These are phyloP conservation scores for Masnerella sp. DNA, from an alignment of 2,888 invertebrate species.

Conservation along the genomic window DNA sequence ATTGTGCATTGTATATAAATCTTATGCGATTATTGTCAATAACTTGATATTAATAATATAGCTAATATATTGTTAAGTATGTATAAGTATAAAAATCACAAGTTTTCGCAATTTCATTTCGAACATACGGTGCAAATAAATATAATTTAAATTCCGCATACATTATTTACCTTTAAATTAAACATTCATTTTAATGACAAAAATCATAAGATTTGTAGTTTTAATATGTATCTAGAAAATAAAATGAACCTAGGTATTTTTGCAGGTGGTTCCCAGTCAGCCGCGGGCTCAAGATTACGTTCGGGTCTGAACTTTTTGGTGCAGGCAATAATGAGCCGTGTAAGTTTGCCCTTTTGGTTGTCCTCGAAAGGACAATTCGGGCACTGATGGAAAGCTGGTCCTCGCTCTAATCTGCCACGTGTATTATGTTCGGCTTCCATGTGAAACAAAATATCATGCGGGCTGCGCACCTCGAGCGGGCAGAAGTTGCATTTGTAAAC, in stretches of 20 bases:
- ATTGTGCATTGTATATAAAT: too few relatives aligned
- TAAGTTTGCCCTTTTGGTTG: constrained; percentile 93
- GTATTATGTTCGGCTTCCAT: constrained; percentile 94
- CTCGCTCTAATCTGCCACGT: constrained; percentile 89
- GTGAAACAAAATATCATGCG: constrained; percentile 92
- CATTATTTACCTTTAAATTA: too few relatives aligned
- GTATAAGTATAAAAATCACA: too few relatives aligned
- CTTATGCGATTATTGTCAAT: too few relatives aligned
- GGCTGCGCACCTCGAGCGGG: constrained; percentile 87
- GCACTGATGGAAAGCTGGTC: constrained; percentile 93
- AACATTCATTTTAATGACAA: too few relatives aligned
- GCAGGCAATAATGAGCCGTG: constrained; percentile 92
- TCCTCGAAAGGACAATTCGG: constrained; percentile 96
- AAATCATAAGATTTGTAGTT: too few relatives aligned
- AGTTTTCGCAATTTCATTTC: too few relatives aligned
- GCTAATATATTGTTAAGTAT: too few relatives aligned
- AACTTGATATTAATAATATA: too few relatives aligned
- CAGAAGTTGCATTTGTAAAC: constrained; percentile 93
- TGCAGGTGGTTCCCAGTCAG: constrained; percentile 95
- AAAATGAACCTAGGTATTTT: constrained; percentile 86
- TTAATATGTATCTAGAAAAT: neutral
- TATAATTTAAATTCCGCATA: too few relatives aligned
- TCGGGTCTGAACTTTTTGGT: constrained; percentile 93
- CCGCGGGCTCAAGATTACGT: constrained; percentile 89
- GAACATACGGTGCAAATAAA: too few relatives aligned